phyloP scores from a whole-genome alignment of 2,888 invertebrate genomes.

The Copidosoma aretas region DNA sequence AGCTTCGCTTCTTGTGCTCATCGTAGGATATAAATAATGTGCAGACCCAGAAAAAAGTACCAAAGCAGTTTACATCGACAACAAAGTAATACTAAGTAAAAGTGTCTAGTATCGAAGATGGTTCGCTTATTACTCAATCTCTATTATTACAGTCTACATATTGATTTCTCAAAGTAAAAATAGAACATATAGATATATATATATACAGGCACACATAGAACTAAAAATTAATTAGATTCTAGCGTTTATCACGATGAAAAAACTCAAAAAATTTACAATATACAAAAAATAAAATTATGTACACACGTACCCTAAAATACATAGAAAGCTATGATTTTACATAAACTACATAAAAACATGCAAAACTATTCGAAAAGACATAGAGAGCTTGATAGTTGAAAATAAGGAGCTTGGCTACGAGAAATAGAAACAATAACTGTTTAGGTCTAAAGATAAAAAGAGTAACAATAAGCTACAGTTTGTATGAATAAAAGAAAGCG shows the following conservation, averaged over 20 bases:
- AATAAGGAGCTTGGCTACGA: too few species aligned
- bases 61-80: conserved; percentile 46
- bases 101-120: neutral
- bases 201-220: too few species aligned
- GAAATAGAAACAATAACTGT: conserved; percentile 17
- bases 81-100: conserved; percentile 52
- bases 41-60: conserved; percentile 46
- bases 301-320: neutral
- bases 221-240: too few species aligned
- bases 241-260: too few species aligned
- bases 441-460: neutral
- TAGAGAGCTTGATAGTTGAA: too few species aligned
- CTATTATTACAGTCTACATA: neutral
- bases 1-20: conserved; percentile 47
- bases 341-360: conserved; percentile 16
- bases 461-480: too few species aligned
- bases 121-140: neutral
- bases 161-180: too few species aligned
- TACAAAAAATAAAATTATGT: too few species aligned
- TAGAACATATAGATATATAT: neutral
- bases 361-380: conserved; percentile 12
- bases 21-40: conserved; percentile 45
- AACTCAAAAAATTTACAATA: too few species aligned
- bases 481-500: too few species aligned
- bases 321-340: neutral